Percentiles rank a stretch among this genome's conserved stretches.
Evolutionary conservation across 35 echinoderm and acorn worm species (phyloP).

Genomic region (Diadema setosum): DNA sequence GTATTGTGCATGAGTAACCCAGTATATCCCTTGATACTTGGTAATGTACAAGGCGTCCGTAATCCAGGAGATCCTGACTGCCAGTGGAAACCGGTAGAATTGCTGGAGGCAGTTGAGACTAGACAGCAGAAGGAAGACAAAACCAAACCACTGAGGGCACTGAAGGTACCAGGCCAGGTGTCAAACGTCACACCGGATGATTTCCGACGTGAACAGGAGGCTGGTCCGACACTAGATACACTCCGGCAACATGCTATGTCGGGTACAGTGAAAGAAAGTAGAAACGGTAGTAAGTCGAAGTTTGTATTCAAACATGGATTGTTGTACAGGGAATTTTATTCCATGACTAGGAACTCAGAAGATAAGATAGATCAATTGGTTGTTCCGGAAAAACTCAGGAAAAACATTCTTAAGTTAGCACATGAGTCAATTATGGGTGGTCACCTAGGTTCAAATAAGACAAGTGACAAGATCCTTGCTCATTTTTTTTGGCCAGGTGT

Average conservation of each 20-base stretch:
- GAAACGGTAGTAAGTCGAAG: not conserved
- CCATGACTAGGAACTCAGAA: too few relatives aligned
- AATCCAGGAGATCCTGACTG: constrained; percentile 65
- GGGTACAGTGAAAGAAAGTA: not conserved
- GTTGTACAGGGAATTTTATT: not conserved
- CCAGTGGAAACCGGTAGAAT: constrained; percentile 7
- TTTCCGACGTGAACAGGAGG: not conserved
- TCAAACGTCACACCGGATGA: not conserved
- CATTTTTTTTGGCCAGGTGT: constrained; percentile 66
- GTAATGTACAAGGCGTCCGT: constrained; percentile 47
- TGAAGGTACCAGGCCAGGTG: not conserved
- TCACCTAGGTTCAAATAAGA: constrained; percentile 53
- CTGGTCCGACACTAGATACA: not conserved
- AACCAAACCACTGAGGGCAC: not conserved
- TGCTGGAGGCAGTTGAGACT: not conserved
- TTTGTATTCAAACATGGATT: not conserved
- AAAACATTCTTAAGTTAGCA: too few relatives aligned
- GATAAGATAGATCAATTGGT: too few relatives aligned
- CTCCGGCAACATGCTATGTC: not conserved
- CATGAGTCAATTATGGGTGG: constrained; percentile 55
- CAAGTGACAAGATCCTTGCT: constrained; percentile 32
- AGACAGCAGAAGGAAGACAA: not conserved
- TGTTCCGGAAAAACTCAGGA: too few relatives aligned
- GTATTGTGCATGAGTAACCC: constrained; percentile 61
- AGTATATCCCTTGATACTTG: constrained; percentile 75